Evolutionary conservation across 2,797 vertebrate species (phyloP).

Genomic region (Ceyx erithaca): DNA sequence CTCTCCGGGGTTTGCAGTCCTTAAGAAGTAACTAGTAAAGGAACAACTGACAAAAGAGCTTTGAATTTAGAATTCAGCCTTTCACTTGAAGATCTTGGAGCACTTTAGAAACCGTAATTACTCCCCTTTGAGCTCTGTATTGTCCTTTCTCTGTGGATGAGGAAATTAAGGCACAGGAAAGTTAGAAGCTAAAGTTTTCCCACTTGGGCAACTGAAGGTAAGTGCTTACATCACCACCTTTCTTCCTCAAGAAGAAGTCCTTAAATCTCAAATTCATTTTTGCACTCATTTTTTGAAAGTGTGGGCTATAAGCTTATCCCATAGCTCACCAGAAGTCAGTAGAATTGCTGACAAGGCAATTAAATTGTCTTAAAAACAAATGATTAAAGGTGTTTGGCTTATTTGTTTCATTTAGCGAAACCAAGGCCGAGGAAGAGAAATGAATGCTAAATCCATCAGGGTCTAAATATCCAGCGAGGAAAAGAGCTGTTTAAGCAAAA

Average conservation of each 20-base stretch:
- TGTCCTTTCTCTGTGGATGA: slow-evolving; percentile 7
- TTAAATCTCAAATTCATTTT: neutral
- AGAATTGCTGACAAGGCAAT: neutral
- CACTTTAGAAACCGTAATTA: neutral
- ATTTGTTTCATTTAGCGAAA: neutral
- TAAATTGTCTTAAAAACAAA: neutral
- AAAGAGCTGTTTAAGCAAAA: neutral
- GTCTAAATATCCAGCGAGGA: neutral
- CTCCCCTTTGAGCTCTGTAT: neutral
- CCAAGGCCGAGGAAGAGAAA: neutral
- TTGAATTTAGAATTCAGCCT: neutral
- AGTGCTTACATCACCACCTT: neutral
- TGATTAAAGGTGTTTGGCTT: neutral
- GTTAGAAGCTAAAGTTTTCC: neutral
- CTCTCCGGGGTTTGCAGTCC: neutral
- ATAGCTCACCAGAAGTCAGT: neutral
- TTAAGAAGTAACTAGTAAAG: neutral
- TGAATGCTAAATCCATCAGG: neutral
- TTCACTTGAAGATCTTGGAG: neutral
- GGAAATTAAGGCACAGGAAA: neutral
- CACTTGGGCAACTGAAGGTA: neutral
- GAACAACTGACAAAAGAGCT: neutral
- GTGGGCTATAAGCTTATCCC: neutral
- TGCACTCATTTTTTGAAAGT: neutral
- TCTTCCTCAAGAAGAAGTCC: neutral